Base-by-base conservation (phyloP, 2,113 vertebrate species). In the Motacilla tschutschensis region DNA sequence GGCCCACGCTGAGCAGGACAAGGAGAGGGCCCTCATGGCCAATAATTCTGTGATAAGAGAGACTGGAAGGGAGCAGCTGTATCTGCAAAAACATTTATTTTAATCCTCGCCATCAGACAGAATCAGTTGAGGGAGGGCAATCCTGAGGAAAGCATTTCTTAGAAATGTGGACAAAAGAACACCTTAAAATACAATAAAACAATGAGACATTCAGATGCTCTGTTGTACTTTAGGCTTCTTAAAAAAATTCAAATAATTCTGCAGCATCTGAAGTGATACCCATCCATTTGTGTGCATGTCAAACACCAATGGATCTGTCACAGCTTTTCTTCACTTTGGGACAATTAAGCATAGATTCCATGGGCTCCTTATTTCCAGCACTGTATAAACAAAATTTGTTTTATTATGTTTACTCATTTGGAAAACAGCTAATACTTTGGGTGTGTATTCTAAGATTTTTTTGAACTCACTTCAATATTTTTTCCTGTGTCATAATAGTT, bases 351-450 rank as follows among this genome's bases (percentile, higher is more conserved):
- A 15, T 54, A 44, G 48, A 85, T 59, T 79, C 46, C 74, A 33
- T 29, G 33, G 21, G 25, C 55, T 84, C 67, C 47, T 66, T 63
- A 51, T 87, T 93, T 78, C 78, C 78, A 92, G 72, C 25, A 22
- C 40, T 64, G 47, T 59, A n/a, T 79, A 92, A 94, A 89, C 67
- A 79, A 73, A 76, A 59, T 9, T 21, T 84, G 25, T 3, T 86
- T 90, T 73, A 69, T 87, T 67, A 70, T 85, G 75, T 89, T 93
- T 93, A 77, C 53, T 94, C 87, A 47, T 87, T 93, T 82, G 64
- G 75, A 76, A 88, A 94, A 58, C 16, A 53, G 72, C 64, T 84
- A 75, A 35, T 82, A 50, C 36, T 87, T 76, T 82, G 91, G 74
- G 89, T 91, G 87, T 10, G 1, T 51, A 54, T 79, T 88, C 76